Conservation (phyloP, 2,888 invertebrate genomes). For the Luperina testacea region DNA sequence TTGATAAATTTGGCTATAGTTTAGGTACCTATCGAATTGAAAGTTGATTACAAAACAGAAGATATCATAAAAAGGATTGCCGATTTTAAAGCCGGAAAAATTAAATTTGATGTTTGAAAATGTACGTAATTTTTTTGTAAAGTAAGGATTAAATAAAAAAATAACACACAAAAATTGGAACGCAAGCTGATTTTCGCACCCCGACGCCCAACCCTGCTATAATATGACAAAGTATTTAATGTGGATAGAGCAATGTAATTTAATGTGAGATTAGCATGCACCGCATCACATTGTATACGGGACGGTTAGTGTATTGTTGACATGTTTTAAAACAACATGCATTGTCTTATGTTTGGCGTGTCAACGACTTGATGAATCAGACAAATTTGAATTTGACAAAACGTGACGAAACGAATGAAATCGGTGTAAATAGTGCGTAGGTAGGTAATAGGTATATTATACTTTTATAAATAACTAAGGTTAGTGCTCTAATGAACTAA, state of each 20-base stretch:
- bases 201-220: too few relatives aligned
- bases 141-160: too few relatives aligned
- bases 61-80: too few relatives aligned
- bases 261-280: constrained; percentile 2
- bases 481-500: constrained; percentile 10
- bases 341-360: constrained; percentile 47
- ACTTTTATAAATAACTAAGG: constrained; percentile 16
- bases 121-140: too few relatives aligned
- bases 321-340: constrained; percentile 19
- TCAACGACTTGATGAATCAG: constrained; percentile 41
- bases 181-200: too few relatives aligned
- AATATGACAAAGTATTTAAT: not conserved
- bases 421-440: constrained; percentile 26
- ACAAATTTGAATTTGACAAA: not conserved
- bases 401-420: not conserved
- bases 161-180: too few relatives aligned
- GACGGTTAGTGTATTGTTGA: constrained; percentile 2
- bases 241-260: not conserved
- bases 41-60: too few relatives aligned
- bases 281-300: constrained; percentile 19
- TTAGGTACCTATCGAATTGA: too few relatives aligned
- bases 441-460: not conserved
- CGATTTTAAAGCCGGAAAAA: too few relatives aligned
- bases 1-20: too few relatives aligned
- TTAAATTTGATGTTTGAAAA: too few relatives aligned